Base-by-base conservation (phyloP, 2,797 vertebrate species). In the Labroides dimidiatus region DNA sequence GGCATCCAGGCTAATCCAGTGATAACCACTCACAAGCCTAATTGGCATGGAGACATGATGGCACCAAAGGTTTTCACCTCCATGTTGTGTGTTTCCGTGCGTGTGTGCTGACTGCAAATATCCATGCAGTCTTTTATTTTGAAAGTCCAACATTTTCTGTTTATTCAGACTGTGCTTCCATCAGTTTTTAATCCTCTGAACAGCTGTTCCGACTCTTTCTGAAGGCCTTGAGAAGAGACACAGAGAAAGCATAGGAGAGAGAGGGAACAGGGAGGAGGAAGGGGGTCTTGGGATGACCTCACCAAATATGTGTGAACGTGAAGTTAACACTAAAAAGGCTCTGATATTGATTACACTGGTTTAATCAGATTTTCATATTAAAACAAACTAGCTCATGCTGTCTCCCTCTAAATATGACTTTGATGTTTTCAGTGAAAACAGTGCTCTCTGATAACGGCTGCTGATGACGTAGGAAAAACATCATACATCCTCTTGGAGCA, bases 121-220 rank as follows among this genome's bases (percentile, higher is more conserved):
- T 63, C 64, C 49, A 67, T 71, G 51, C 62, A 30, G 72, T 62
- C 72, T 86, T 77, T 84, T 78, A 85, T 83, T 88, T 57, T 30
- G 75, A 85, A 83, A 85, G 81, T 84, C 73, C 73, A 81, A 80
- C 82, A 72, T 75, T 89, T 72, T 89, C 76, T 88, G 85, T 92
- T 89, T 87, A 82, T 88, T 89, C 88, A 91, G 84, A 90, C 82
- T 84, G 71, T 2, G 64, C 69, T 78, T 91, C 88, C 86, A 87
- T 89, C 84, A 76, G 80, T 89, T 92, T 91, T 87, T 88, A 92
- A 94, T 92, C 92, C 87, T 58, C 78, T 39, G 57, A 92, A 87
- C 92, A 94, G 93, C 91, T 94, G 92, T 84, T 93, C 85, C 76
- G 90, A 91, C 84, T 92, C 87, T 88, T 90, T 92, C 81, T 89